Evolutionary conservation across 1,140 invertebrate genomes (phyloP).

Genomic region (Ganaspis sp.): DNA sequence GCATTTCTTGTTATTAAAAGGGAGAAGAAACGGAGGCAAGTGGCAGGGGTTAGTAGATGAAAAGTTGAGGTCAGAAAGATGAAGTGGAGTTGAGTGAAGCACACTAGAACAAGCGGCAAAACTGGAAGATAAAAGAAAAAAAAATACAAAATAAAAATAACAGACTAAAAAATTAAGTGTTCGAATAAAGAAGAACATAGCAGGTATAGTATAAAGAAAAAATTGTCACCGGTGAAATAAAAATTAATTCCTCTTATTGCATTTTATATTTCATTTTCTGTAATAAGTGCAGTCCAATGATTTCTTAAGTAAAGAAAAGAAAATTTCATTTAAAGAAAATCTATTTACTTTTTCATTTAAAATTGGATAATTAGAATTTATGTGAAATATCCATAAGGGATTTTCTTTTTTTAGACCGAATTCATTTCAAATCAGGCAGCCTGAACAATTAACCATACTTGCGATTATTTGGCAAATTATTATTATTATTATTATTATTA

Average conservation of each 20-base stretch:
- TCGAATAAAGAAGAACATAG: background rate
- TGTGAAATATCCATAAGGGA: too few species aligned
- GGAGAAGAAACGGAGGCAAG: background rate
- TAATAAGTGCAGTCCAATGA: too few species aligned
- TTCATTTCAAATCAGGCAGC: too few species aligned
- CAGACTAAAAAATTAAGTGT: background rate
- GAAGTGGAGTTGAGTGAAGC: slow-evolving; percentile 26
- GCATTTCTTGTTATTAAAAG: slow-evolving; percentile 29
- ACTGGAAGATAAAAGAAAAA: background rate
- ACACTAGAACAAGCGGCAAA: slow-evolving; percentile 18
- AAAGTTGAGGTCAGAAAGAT: slow-evolving; percentile 15
- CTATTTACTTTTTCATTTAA: too few species aligned
- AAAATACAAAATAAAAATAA: background rate
- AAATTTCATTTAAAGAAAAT: too few species aligned
- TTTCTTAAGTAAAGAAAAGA: background rate
- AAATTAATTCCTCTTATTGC: background rate
- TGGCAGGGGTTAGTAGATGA: background rate
- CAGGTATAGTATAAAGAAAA: background rate
- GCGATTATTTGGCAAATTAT: too few species aligned
- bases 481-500: too few species aligned
- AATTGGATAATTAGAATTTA: too few species aligned
- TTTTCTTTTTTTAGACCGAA: too few species aligned
- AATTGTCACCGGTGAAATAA: background rate
- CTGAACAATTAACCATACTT: too few species aligned
- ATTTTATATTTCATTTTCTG: too few species aligned